Percentiles rank a stretch among this genome's conserved stretches.
phyloP scores from a whole-genome alignment of 2,113 vertebrate genomes.

The Scomber scombrus region DNA sequence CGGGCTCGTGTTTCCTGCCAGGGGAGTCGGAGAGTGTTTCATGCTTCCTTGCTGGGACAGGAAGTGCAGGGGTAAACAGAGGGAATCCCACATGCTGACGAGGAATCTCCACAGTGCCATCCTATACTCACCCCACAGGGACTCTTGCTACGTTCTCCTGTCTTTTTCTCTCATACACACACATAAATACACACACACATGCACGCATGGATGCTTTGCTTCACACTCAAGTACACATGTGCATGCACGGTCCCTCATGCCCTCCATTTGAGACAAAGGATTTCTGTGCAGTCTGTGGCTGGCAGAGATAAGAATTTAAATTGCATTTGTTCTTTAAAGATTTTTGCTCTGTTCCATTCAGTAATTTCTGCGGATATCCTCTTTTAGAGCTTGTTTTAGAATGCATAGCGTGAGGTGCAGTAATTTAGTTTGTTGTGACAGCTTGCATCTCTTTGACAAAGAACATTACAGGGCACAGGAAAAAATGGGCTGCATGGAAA shows the following conservation, averaged over 20 bases:
- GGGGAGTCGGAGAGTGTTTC: no score
- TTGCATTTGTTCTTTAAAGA: slow-evolving; percentile 38
- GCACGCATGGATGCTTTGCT: slow-evolving; percentile 9
- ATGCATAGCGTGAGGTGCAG: slow-evolving; percentile 34
- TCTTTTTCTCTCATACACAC: slow-evolving; percentile 2
- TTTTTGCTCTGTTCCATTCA: slow-evolving; percentile 38
- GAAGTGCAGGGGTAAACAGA: slow-evolving; percentile 79
- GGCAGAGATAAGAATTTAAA: slow-evolving; percentile 41
- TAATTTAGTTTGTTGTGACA: slow-evolving; percentile 47
- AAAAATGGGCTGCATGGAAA: slow-evolving; percentile 9
- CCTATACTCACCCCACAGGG: slow-evolving; percentile 39
- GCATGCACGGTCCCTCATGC: slow-evolving; percentile 22
- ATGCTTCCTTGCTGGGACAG: slow-evolving; percentile 65
- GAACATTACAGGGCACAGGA: slow-evolving; percentile 16
- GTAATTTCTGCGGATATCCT: slow-evolving; percentile 19
- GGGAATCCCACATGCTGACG: slow-evolving; percentile 78
- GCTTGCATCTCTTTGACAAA: slow-evolving; percentile 40
- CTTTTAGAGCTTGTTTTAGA: slow-evolving; percentile 42
- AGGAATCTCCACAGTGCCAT: slow-evolving; percentile 61
- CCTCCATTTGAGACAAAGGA: slow-evolving; percentile 25
- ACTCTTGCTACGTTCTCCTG: slow-evolving; percentile 19
- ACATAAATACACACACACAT: neutral
- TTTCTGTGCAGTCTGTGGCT: slow-evolving; percentile 25
- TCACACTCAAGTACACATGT: slow-evolving; percentile 31
- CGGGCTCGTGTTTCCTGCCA: slow-evolving; percentile 58